These are phyloP conservation scores for Lepidocolaptes lacrymiger DNA, from an alignment of 2,797 vertebrate genomes.

Conservation along the genomic window DNA sequence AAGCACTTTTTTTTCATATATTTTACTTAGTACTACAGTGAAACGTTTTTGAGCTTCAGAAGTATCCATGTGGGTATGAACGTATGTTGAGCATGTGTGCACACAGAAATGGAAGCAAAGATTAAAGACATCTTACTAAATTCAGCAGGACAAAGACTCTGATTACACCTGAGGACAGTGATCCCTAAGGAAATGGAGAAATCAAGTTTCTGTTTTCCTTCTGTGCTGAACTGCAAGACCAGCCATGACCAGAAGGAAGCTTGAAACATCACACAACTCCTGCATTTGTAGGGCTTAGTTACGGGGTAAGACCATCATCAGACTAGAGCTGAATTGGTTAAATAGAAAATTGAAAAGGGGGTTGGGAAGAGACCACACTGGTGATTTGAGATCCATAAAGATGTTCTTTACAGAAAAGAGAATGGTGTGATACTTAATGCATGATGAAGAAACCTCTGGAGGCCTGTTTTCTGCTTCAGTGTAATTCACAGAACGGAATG, in stretches of 20 bases:
- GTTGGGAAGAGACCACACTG: background rate
- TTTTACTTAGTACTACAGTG: background rate
- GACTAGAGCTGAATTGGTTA: background rate
- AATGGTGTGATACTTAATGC: background rate
- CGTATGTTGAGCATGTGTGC: background rate
- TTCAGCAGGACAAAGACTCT: background rate
- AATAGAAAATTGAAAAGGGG: background rate
- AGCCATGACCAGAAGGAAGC: background rate
- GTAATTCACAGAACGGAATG: background rate
- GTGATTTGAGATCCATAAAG: background rate
- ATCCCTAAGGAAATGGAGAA: background rate
- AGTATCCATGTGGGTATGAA: background rate
- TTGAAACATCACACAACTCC: background rate
- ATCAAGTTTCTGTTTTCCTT: background rate
- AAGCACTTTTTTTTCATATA: background rate
- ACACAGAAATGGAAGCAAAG: background rate
- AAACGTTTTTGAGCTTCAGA: background rate
- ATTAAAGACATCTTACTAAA: background rate
- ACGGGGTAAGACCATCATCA: background rate
- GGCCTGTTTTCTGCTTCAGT: background rate
- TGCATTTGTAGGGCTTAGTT: background rate
- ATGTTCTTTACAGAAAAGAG: background rate
- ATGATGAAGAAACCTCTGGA: background rate
- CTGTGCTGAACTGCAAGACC: background rate
- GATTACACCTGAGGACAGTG: background rate